These are phyloP conservation scores for Hippocampus comes DNA, from an alignment of 2,113 vertebrate genomes.

Conservation along the genomic window DNA sequence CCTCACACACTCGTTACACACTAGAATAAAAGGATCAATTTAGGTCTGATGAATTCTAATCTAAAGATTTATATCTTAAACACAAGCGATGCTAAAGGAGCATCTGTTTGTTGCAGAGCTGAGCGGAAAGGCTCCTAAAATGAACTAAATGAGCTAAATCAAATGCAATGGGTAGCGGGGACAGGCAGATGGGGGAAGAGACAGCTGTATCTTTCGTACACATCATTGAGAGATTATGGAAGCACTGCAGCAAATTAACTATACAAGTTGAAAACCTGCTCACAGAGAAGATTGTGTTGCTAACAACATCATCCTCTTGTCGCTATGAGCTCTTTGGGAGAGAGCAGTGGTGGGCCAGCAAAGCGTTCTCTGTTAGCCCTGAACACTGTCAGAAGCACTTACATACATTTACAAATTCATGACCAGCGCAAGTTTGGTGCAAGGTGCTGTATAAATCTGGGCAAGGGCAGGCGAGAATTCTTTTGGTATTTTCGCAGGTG, in stretches of 20 bases:
- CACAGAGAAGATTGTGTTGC: neutral
- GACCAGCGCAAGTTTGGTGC: too few species aligned
- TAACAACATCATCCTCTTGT: conserved; percentile 1
- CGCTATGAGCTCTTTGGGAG: neutral
- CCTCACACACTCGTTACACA: too few species aligned
- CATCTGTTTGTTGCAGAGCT: conserved; percentile 7
- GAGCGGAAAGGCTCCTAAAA: neutral
- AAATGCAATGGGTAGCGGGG: conserved; percentile 14
- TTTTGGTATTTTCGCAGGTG: too few species aligned
- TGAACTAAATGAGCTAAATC: conserved; percentile 12
- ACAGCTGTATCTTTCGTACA: conserved; percentile 16
- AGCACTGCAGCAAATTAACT: neutral
- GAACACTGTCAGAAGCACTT: too few species aligned
- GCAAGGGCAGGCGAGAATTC: too few species aligned
- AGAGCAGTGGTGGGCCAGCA: neutral
- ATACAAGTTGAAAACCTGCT: conserved; percentile 11
- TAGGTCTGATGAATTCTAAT: neutral
- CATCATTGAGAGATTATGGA: conserved; percentile 16
- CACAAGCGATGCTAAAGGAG: neutral
- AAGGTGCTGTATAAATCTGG: too few species aligned
- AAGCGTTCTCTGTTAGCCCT: too few species aligned
- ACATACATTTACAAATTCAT: too few species aligned
- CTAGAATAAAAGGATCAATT: neutral
- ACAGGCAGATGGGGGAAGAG: neutral
- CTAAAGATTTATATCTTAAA: neutral